phyloP scores from a whole-genome alignment of 2,888 invertebrate species.

The Cheilosia pagana region DNA sequence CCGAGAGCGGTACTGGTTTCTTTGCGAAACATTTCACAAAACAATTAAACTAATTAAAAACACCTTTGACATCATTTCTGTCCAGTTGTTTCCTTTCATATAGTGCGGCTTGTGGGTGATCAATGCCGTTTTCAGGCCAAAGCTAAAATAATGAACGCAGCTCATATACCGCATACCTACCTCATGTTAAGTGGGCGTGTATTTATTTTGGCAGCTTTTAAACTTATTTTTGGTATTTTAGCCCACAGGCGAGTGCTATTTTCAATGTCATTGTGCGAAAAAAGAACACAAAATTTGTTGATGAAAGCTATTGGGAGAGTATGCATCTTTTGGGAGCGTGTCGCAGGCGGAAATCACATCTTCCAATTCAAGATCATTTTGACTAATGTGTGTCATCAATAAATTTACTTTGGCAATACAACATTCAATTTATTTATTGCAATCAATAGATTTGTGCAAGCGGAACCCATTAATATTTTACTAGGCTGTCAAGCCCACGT shows the following conservation, averaged over 20 bases:
- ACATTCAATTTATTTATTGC: not conserved
- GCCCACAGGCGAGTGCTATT: not conserved
- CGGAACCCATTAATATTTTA: not conserved
- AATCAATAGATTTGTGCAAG: not conserved
- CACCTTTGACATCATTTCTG: not conserved
- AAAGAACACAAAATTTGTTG: not conserved
- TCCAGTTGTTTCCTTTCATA: not conserved
- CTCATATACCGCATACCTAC: too few species aligned
- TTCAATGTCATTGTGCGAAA: conserved; percentile 5
- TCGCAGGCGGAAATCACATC: not conserved
- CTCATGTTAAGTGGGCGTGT: conserved; percentile 20
- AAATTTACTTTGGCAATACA: not conserved
- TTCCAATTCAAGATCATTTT: conserved; percentile 13
- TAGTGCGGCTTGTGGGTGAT: not conserved
- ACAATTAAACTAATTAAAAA: not conserved
- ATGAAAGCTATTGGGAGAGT: not conserved
- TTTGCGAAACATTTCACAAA: too few species aligned
- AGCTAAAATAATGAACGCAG: not conserved
- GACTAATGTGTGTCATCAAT: conserved; percentile 22
- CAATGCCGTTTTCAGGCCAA: conserved; percentile 13
- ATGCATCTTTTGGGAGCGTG: not conserved
- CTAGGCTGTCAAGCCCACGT: too few species aligned
- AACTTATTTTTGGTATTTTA: not conserved
- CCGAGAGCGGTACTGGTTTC: conserved; percentile 2
- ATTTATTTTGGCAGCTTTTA: not conserved